Conservation (phyloP, 2,113 vertebrate genomes). For the Heterotilapia buettikoferi region DNA sequence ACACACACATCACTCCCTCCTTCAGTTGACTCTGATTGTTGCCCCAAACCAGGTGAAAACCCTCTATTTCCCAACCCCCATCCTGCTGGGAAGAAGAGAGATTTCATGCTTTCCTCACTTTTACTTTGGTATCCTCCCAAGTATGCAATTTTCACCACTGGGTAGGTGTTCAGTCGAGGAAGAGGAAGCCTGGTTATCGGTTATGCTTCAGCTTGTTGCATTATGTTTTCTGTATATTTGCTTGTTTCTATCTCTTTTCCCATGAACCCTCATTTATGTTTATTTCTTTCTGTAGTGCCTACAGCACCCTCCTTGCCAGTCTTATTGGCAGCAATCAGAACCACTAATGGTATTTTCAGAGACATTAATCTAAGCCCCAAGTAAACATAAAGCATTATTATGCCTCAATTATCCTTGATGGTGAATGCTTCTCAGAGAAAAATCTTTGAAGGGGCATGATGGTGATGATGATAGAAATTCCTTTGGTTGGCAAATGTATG, state of each 20-base stretch:
- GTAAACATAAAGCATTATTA: slow-evolving; percentile 40
- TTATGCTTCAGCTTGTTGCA: not conserved
- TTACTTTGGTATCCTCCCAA: not conserved
- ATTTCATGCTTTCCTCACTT: not conserved
- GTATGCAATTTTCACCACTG: not conserved
- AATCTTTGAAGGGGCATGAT: slow-evolving; percentile 22
- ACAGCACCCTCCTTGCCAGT: not conserved
- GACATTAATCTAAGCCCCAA: slow-evolving; percentile 44
- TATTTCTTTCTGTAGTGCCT: not conserved
- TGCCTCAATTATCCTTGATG: slow-evolving; percentile 36
- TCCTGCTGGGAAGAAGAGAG: not conserved
- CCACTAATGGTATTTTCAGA: slow-evolving; percentile 38
- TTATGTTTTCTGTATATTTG: slow-evolving; percentile 8
- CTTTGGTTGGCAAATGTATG: slow-evolving; percentile 42
- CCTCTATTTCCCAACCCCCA: not conserved
- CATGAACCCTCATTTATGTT: not conserved
- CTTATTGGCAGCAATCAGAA: slow-evolving; percentile 30
- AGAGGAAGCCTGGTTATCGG: not conserved
- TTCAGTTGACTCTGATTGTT: not conserved
- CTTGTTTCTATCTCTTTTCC: not conserved
- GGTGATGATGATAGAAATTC: slow-evolving; percentile 46
- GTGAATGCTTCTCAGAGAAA: not conserved
- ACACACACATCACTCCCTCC: not conserved
- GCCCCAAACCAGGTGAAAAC: not conserved
- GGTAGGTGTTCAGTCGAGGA: not conserved